Conservation (phyloP, 2,113 vertebrate genomes). For the Paraplagusia blochii region DNA sequence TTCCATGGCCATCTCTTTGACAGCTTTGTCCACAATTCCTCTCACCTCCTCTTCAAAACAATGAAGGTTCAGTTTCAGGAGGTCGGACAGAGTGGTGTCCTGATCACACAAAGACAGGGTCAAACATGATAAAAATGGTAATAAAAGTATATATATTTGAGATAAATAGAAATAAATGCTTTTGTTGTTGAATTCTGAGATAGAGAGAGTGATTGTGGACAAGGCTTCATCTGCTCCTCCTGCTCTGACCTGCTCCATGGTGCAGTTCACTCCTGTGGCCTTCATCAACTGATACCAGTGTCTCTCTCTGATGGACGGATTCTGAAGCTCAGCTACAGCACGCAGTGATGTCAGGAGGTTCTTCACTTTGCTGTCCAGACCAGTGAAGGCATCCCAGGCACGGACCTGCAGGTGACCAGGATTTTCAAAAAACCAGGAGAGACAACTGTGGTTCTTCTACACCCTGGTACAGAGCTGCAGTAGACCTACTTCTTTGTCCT, state of each 20-base stretch:
- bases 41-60: conserved; percentile 88
- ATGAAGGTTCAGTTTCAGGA: conserved; percentile 88
- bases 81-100: conserved; percentile 83
- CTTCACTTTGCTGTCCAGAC: conserved; percentile 83
- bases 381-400: conserved; percentile 84
- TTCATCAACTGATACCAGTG: conserved; percentile 93
- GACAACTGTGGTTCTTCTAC: neutral
- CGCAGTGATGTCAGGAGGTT: conserved; percentile 84
- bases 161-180: no score
- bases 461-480: neutral
- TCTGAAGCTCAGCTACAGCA: conserved; percentile 89
- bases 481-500: no score
- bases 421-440: no score
- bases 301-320: conserved; percentile 84
- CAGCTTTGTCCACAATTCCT: conserved; percentile 84
- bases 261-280: conserved; percentile 81
- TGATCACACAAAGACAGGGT: conserved; percentile 18
- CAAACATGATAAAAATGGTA: neutral
- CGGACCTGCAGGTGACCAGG: conserved; percentile 62
- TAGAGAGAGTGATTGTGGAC: no score
- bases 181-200: no score
- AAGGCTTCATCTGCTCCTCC: no score
- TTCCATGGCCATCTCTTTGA: conserved; percentile 71
- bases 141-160: no score
- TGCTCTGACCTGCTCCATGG: conserved; percentile 79